Base-by-base conservation (phyloP, 2,797 vertebrate species). In the Parambassis ranga region DNA sequence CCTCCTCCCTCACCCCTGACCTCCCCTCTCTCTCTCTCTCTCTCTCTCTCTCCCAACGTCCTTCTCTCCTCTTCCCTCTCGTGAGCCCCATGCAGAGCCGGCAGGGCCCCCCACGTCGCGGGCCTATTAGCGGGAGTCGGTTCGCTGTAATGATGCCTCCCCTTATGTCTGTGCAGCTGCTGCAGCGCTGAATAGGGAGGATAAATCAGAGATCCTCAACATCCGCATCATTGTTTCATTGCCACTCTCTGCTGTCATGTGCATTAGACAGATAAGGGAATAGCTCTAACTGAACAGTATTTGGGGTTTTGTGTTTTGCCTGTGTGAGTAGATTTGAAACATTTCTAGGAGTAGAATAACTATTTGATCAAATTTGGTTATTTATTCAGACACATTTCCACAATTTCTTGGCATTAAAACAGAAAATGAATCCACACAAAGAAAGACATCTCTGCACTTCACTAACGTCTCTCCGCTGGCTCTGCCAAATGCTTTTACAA, bases 161-260 rank as follows among this genome's bases (percentile, higher is more conserved):
- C 77, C 77, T 82, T 75, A 57, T 82, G 83, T 80, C 76, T 26
- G 71, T 73, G 77, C 83, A 87, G 84, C 84, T 87, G 81, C 84
- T 62, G 62, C 67, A 27, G 58, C 4, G 47, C 57, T 81, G 73
- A 83, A 84, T 71, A 18, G 36, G 52, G 53, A 57, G 61, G 57
- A 78, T 61, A 66, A 79, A 72, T 72, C 57, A 48, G 61, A 71
- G 75, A 80, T 70, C 43, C 61, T 85, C 65, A 49, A 71, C 71
- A 76, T 79, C 68, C 69, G 39, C 65, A 65, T 73, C 57, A 68
- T 77, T 84, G 81, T 86, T 62, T 50, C 61, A 32, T 52, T 65
- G 81, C 35, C 71, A 77, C 63, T 65, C 43, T 48, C 47, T 60
- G 58, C 69, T 60, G 78, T 62, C 59, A 20, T 43, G 67, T 68